Percentiles rank a stretch among this genome's conserved stretches.
These are phyloP conservation scores for Girardia tigrina DNA, from an alignment of 2,888 invertebrate species.

Conservation along the genomic window DNA sequence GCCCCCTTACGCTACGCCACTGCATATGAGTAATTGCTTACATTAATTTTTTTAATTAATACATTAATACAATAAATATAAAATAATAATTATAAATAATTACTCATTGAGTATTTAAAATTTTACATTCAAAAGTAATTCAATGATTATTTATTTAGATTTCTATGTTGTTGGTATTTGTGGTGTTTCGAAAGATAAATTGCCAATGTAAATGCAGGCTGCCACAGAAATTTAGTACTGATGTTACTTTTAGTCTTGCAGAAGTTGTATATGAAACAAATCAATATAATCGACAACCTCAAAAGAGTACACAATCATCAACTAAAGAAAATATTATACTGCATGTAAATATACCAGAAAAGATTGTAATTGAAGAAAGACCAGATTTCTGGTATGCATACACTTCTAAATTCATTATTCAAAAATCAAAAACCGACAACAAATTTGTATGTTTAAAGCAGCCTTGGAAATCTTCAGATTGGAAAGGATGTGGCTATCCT, in stretches of 20 bases:
- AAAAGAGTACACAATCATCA: not conserved
- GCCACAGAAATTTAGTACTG: not conserved
- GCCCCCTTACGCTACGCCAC: too few relatives aligned
- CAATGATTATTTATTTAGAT: too few relatives aligned
- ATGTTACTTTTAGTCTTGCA: not conserved
- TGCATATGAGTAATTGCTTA: too few relatives aligned
- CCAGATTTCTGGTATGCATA: not conserved
- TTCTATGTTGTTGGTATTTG: not conserved
- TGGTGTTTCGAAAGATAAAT: not conserved
- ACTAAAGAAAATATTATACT: not conserved
- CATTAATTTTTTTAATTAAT: too few relatives aligned
- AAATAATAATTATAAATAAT: too few relatives aligned
- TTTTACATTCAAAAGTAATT: too few relatives aligned
- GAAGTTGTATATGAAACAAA: not conserved
- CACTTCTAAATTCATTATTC: not conserved
- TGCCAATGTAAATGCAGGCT: not conserved
- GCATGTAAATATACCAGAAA: not conserved
- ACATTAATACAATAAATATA: too few relatives aligned
- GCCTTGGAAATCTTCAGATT: not conserved
- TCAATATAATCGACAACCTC: not conserved
- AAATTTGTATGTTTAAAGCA: not conserved
- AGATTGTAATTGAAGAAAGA: conserved; percentile 1
- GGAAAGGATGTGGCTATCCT: not conserved
- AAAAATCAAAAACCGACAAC: not conserved
- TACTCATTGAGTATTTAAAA: too few relatives aligned